Conservation (phyloP, 2,797 vertebrate species). For the Eulemur mongoz region DNA sequence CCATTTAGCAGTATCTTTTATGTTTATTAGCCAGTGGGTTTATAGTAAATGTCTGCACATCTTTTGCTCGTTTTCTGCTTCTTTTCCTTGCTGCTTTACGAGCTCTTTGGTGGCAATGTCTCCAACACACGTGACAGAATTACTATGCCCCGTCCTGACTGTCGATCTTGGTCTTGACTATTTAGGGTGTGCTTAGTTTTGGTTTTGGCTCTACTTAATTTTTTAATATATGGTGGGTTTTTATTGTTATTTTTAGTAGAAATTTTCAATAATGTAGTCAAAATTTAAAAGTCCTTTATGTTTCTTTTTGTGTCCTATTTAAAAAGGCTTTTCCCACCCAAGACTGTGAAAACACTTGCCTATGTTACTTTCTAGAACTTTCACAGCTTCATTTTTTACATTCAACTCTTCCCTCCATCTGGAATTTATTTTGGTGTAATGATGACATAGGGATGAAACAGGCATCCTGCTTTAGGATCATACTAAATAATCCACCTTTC, state of each 20-base stretch:
- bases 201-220: neutral
- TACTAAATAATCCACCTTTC: neutral
- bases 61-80: neutral
- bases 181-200: neutral
- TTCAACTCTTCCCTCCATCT: neutral
- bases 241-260: neutral
- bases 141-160: no score
- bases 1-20: neutral
- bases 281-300: neutral
- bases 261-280: neutral
- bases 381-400: neutral
- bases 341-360: neutral
- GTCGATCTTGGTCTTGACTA: neutral
- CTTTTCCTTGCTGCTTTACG: neutral
- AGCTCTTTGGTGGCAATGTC: neutral
- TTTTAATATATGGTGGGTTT: neutral
- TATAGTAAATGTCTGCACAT: neutral
- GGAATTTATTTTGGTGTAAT: neutral
- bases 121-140: accelerated
- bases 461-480: neutral
- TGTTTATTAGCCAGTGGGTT: neutral
- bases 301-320: neutral
- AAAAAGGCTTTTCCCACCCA: neutral
- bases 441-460: neutral
- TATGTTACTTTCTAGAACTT: neutral